Conservation (phyloP, 2,113 vertebrate species). For the Elephas maximus region DNA sequence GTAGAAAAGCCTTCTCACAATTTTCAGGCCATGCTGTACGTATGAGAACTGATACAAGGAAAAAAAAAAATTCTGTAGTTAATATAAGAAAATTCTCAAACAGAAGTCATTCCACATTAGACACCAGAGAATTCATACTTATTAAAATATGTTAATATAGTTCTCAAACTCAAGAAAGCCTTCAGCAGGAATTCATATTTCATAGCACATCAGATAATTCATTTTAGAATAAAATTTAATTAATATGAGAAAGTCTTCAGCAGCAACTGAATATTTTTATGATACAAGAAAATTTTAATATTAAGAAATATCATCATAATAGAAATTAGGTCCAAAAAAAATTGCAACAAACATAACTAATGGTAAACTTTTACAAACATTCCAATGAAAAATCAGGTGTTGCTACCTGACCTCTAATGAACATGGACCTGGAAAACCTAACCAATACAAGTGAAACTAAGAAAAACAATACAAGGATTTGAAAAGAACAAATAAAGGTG, state of each 20-base stretch:
- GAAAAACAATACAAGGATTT: not conserved
- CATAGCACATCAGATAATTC: not conserved
- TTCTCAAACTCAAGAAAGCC: not conserved
- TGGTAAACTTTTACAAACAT: not conserved
- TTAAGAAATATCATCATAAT: not conserved
- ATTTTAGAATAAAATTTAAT: not conserved
- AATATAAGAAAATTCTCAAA: not conserved
- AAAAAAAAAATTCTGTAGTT: not conserved
- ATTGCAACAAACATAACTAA: not conserved
- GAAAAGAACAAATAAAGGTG: not conserved
- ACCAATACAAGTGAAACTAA: not conserved
- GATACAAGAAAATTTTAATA: not conserved
- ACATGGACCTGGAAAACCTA: not conserved
- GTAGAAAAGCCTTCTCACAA: not conserved
- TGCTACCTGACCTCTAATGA: not conserved
- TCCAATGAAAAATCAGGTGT: not conserved
- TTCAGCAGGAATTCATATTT: slow-evolving; percentile 1
- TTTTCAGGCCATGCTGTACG: not conserved
- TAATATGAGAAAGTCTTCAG: not conserved
- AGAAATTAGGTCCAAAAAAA: not conserved
- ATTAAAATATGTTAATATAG: not conserved
- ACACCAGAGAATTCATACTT: not conserved
- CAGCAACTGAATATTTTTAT: not conserved
- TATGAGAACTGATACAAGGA: not conserved
- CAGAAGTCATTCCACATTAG: not conserved